Evolutionary conservation across 1,140 invertebrate genomes (phyloP).

Genomic region (Telenomus remus): DNA sequence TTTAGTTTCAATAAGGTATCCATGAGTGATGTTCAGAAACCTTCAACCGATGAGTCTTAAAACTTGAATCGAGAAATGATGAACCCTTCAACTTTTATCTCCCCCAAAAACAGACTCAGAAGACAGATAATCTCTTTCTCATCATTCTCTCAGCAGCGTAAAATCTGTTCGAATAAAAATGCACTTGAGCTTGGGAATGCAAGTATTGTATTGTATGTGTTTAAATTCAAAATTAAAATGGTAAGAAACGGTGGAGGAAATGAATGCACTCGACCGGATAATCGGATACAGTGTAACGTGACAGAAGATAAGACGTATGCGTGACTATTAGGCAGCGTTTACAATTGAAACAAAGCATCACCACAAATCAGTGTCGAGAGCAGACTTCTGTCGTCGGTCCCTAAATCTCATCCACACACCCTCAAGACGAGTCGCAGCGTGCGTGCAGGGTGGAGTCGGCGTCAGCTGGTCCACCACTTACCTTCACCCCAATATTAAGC

Average conservation of each 20-base stretch:
- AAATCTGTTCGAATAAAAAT: no score
- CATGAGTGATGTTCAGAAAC: no score
- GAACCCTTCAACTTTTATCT: constrained; percentile 2
- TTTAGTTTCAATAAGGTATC: no score
- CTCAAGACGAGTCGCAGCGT: constrained; percentile 74
- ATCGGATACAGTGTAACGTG: background rate
- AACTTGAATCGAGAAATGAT: constrained; percentile 27
- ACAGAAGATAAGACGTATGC: constrained; percentile 39
- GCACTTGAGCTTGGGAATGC: background rate
- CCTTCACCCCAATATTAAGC: constrained; percentile 76
- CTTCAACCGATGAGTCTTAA: background rate
- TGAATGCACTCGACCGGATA: background rate
- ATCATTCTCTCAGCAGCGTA: no score
- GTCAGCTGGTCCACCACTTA: constrained; percentile 76
- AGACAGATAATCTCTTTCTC: no score
- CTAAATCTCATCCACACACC: constrained; percentile 76
- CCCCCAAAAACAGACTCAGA: background rate
- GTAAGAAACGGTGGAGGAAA: no score
- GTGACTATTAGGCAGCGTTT: constrained; percentile 60
- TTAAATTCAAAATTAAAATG: background rate
- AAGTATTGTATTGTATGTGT: no score
- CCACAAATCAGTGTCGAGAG: constrained; percentile 75
- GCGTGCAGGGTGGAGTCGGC: constrained; percentile 71
- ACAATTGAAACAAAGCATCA: constrained; percentile 74
- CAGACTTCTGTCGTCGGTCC: constrained; percentile 73